Base-by-base conservation (phyloP, 2,113 vertebrate genomes). In the Megaleporinus macrocephalus region DNA sequence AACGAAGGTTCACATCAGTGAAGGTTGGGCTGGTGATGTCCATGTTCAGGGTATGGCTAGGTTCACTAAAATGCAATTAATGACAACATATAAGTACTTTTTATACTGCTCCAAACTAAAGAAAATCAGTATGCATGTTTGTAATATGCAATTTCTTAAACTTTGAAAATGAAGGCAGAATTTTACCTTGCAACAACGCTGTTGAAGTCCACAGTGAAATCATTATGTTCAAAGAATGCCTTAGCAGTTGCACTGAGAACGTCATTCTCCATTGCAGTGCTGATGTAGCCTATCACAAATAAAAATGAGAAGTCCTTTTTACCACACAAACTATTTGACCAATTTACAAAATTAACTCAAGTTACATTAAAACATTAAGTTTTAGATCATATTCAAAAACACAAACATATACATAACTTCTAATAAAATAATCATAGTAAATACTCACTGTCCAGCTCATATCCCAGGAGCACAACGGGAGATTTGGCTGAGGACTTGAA, bases 371-470 rank as follows among this genome's bases (percentile, higher is more conserved):
- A 36, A n/a, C n/a, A 36, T 4, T 4, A 36, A 36, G 6, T 36
- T 36, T n/a, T n/a, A n/a, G 49, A 51, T 49, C 47, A 3, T 51
- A 51, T 5, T 18, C 13, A n/a, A n/a, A 33, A 3, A 65, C 16
- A 30, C 26, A 15, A 30, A 30, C 29, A 18, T 65, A 68, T 30
- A 65, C 62, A 30, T 62, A 18, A 12, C 59, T 30, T 29, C 14
- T 27, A 16, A 6, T 53, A 41, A 5, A 71, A 61, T 9, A 71
- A 57, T 55, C 3, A 36, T 61, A 62, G 15, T 16, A 68, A 53
- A 76, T 77, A 86, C 96, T 96, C 93, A 99, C 97, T 95, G 76
- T 95, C 94, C 53, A 99, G 84, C 73, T 96, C 90, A 76, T 97
- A 97, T 55, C 96, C 92, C 89, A 99, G 88, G 86, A 97, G 90